Evolutionary conservation across 2,888 invertebrate species (phyloP).

Genomic region (Calliphora vomitoria): DNA sequence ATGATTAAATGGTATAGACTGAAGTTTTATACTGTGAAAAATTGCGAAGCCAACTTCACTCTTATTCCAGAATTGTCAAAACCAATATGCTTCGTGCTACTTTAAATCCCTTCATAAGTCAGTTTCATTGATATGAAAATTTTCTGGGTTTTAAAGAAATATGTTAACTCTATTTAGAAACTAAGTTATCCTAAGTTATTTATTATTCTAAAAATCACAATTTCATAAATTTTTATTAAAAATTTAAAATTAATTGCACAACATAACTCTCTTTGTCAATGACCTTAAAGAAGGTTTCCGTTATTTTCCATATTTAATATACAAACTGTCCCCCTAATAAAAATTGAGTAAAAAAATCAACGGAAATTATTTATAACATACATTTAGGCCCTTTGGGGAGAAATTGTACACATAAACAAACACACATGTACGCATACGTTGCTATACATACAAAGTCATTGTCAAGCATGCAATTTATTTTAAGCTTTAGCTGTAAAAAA

Average conservation of each 20-base stretch:
- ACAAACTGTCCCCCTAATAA: neutral
- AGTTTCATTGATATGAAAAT: no score
- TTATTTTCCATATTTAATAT: neutral
- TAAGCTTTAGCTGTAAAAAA: slow-evolving; percentile 30
- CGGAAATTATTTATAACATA: slow-evolving; percentile 68
- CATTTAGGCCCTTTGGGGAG: slow-evolving; percentile 64
- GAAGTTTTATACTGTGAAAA: no score
- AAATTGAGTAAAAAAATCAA: slow-evolving; percentile 29
- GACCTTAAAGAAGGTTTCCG: slow-evolving; percentile 32
- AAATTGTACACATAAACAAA: slow-evolving; percentile 1
- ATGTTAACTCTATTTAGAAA: no score
- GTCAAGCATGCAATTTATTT: slow-evolving; percentile 72
- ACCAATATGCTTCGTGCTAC: no score
- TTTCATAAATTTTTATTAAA: slow-evolving; percentile 16
- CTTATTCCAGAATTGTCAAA: no score
- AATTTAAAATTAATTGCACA: slow-evolving; percentile 45
- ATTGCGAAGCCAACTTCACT: no score
- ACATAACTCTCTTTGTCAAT: slow-evolving; percentile 50
- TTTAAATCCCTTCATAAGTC: no score
- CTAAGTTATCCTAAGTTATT: no score
- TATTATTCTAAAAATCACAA: neutral
- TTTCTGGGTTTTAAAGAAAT: no score
- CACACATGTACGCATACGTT: slow-evolving; percentile 25
- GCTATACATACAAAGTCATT: slow-evolving; percentile 50
- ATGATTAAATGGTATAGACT: no score